phyloP scores from a whole-genome alignment of 2,797 vertebrate genomes.

The Staurois parvus region DNA sequence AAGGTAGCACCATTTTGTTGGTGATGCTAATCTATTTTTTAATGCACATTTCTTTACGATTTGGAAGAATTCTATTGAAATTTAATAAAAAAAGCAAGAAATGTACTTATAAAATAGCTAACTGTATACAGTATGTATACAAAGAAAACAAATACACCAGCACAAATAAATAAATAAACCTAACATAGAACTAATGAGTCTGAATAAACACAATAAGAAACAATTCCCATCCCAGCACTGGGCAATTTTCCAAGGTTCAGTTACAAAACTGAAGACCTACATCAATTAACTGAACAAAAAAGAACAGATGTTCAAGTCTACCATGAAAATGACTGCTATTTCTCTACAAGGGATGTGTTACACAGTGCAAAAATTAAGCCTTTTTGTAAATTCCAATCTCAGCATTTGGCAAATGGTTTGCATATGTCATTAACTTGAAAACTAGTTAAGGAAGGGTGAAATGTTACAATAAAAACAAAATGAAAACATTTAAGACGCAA shows the following conservation, averaged over 20 bases:
- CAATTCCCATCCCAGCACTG: conserved; percentile 54
- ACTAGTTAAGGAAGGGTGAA: conserved; percentile 14
- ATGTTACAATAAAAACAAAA: conserved; percentile 34
- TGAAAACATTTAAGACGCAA: conserved; percentile 1
- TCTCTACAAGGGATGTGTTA: conserved; percentile 46
- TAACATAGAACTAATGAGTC: conserved; percentile 37
- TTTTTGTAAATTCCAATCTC: conserved; percentile 41
- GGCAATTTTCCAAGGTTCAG: conserved; percentile 48
- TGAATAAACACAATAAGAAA: conserved; percentile 49
- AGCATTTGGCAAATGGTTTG: conserved; percentile 43
- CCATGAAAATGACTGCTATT: conserved; percentile 53
- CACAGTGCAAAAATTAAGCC: conserved; percentile 45
- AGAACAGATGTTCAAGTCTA: conserved; percentile 60
- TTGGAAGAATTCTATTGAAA: too few relatives aligned
- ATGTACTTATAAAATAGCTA: too few relatives aligned
- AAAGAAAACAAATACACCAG: background rate
- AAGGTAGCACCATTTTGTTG: too few relatives aligned
- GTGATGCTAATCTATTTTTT: too few relatives aligned
- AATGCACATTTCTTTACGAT: too few relatives aligned
- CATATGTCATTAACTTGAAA: conserved; percentile 38
- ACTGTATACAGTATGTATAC: too few relatives aligned
- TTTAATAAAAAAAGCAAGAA: too few relatives aligned
- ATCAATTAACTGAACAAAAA: conserved; percentile 62
- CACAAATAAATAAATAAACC: conserved; percentile 17
- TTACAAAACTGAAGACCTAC: conserved; percentile 54